These are phyloP conservation scores for Mungos mungo DNA, from an alignment of 2,113 vertebrate species.

Conservation along the genomic window DNA sequence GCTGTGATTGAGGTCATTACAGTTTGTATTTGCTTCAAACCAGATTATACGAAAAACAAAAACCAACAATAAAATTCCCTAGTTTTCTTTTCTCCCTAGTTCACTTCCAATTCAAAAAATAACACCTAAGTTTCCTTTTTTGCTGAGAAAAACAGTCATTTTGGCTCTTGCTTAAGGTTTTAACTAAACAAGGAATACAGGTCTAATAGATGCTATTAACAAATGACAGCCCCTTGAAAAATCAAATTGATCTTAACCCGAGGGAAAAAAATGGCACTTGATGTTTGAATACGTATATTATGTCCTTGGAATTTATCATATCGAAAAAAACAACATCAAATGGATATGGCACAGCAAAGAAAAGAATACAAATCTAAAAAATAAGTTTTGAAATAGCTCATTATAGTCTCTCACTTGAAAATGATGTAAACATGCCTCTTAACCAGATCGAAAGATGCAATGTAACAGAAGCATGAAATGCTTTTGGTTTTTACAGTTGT, in stretches of 20 bases:
- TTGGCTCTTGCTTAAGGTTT: constrained; percentile 7
- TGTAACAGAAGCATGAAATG: background rate
- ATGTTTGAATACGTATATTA: background rate
- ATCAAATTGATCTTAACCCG: background rate
- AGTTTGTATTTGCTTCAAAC: constrained; percentile 5
- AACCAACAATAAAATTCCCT: background rate
- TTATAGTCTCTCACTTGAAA: background rate
- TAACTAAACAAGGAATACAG: background rate
- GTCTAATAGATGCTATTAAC: background rate
- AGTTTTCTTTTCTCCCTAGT: background rate
- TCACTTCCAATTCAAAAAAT: constrained; percentile 32
- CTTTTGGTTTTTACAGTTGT: background rate
- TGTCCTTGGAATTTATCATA: background rate
- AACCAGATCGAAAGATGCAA: background rate
- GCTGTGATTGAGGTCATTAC: background rate
- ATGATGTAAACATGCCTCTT: background rate
- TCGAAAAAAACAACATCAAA: background rate
- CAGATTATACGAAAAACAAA: background rate
- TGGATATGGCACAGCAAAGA: background rate
- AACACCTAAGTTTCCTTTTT: constrained; percentile 1
- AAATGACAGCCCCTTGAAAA: background rate
- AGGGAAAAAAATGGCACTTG: background rate
- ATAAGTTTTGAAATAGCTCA: background rate
- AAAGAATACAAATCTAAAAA: constrained; percentile 21
- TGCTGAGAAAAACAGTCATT: background rate